A percentile compares a stretch with the other conserved stretches of the same genome.
phyloP scores from a whole-genome alignment of 2,888 invertebrate genomes.

The Operophtera brumata region DNA sequence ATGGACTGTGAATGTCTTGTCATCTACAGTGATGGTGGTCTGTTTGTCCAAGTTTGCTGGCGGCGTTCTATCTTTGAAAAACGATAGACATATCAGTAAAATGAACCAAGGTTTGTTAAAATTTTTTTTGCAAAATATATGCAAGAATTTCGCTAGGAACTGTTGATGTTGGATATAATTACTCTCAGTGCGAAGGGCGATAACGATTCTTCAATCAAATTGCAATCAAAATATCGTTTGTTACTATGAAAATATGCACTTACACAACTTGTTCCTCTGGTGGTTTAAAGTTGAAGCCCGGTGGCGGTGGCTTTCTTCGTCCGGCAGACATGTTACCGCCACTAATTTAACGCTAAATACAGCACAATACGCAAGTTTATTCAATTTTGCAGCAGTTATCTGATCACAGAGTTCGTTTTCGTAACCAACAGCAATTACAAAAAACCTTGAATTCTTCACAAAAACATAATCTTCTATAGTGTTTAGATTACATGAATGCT shows the following conservation, averaged over 20 bases:
- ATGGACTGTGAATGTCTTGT: conserved; percentile 92
- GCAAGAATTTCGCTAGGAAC: not conserved
- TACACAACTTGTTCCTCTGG: conserved; percentile 69
- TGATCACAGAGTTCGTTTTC: conserved; percentile 34
- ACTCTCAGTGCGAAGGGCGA: not conserved
- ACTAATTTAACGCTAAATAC: conserved; percentile 20
- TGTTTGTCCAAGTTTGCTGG: conserved; percentile 93
- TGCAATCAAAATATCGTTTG: conserved; percentile 11
- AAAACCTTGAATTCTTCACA: conserved; percentile 32
- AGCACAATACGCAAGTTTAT: conserved; percentile 17
- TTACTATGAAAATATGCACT: conserved; percentile 36
- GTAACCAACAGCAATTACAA: conserved; percentile 30
- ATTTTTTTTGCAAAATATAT: not conserved
- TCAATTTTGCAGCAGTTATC: conserved; percentile 33
- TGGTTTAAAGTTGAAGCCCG: conserved; percentile 59
- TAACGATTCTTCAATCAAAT: conserved; percentile 10
- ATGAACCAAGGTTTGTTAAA: not conserved
- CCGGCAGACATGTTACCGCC: conserved; percentile 58
- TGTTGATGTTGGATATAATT: not conserved
- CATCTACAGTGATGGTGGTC: conserved; percentile 93
- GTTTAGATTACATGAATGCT: not conserved
- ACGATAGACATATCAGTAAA: not conserved
- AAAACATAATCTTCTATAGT: conserved; percentile 17
- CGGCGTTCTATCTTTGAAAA: conserved; percentile 73
- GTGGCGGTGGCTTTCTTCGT: conserved; percentile 60